These are phyloP conservation scores for Cosmopolites sordidus DNA, from an alignment of 2,888 invertebrate genomes.

Conservation along the genomic window DNA sequence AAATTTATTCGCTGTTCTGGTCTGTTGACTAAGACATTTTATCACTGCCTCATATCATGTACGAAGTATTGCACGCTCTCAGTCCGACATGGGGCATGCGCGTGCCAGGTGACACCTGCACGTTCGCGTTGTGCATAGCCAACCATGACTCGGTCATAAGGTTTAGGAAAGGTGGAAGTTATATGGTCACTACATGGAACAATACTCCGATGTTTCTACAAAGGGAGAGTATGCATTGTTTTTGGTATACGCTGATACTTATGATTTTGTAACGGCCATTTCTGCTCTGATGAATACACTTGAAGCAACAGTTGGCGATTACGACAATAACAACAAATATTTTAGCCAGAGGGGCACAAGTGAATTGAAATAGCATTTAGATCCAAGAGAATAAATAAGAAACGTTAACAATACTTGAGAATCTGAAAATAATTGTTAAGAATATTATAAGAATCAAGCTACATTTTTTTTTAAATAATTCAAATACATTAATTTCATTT, in stretches of 20 bases:
- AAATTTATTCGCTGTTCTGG: conserved; percentile 7
- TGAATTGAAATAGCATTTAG: no score
- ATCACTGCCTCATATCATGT: conserved; percentile 4
- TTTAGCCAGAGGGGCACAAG: no score
- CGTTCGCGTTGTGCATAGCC: conserved; percentile 28
- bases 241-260: background rate
- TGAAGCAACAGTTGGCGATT: conserved; percentile 19
- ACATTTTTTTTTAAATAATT: no score
- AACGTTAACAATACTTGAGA: no score
- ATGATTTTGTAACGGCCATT: conserved; percentile 19
- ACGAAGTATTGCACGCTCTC: background rate
- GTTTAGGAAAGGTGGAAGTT: conserved; percentile 12
- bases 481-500: no score
- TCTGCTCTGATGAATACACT: conserved; percentile 11
- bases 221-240: conserved; percentile 5
- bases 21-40: conserved; percentile 3
- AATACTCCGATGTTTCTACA: conserved; percentile 9
- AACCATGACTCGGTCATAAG: conserved; percentile 20
- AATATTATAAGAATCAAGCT: no score
- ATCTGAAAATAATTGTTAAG: no score
- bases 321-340: conserved; percentile 15
- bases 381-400: no score
- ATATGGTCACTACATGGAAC: conserved; percentile 15
- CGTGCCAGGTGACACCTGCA: conserved; percentile 36
- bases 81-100: conserved; percentile 26